A percentile compares a stretch with the other conserved stretches of the same genome.
These are phyloP conservation scores for Patella depressa DNA, from an alignment of 2,888 invertebrate genomes.

Conservation along the genomic window DNA sequence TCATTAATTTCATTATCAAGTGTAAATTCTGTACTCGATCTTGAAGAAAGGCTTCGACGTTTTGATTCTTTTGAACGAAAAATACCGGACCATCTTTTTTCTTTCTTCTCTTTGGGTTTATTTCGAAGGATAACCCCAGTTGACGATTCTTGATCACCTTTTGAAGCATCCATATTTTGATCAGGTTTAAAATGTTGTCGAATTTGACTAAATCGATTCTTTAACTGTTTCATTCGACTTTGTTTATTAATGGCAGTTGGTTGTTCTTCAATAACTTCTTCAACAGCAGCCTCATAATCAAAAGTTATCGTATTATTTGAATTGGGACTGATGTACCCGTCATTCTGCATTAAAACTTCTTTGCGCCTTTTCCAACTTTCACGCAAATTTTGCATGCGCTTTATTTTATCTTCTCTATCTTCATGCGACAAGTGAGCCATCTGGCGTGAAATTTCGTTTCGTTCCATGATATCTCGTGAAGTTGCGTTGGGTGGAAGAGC, in stretches of 20 bases:
- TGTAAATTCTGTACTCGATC: neutral
- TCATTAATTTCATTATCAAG: neutral
- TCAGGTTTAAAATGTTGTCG: neutral
- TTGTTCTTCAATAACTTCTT: neutral
- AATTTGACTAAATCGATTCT: neutral
- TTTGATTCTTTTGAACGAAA: neutral
- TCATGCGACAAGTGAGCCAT: neutral
- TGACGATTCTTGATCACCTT: neutral
- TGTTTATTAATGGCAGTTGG: neutral
- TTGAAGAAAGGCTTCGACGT: neutral
- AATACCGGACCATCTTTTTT: neutral
- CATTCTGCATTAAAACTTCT: slow-evolving; percentile 37
- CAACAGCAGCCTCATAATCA: neutral
- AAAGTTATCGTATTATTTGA: neutral
- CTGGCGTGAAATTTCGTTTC: neutral
- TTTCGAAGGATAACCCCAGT: neutral
- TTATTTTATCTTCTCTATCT: slow-evolving; percentile 8
- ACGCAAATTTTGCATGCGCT: slow-evolving; percentile 32
- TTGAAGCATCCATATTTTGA: neutral
- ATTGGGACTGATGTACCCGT: slow-evolving; percentile 29
- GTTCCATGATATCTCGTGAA: slow-evolving; percentile 14
- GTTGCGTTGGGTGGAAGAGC: neutral
- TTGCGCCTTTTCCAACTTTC: slow-evolving; percentile 38
- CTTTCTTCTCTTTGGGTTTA: neutral
- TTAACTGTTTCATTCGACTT: neutral